Percentiles rank a stretch among this genome's conserved stretches.
phyloP scores from a whole-genome alignment of 1,140 invertebrate species.

The Lordiphosa collinella region DNA sequence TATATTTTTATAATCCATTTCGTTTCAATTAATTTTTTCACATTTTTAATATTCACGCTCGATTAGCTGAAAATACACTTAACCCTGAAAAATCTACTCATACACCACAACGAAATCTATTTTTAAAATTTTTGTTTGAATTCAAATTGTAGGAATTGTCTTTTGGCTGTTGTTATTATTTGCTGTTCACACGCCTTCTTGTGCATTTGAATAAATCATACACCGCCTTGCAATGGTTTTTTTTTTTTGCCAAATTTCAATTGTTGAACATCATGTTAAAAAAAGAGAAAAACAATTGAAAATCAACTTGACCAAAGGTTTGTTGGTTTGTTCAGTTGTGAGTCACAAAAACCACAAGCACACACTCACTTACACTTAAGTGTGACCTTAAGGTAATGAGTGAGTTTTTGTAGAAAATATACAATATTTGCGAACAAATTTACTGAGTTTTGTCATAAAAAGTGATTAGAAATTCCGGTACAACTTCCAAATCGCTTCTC shows the following conservation, averaged over 20 bases:
- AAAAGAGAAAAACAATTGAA: too few relatives aligned
- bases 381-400: slow-evolving; percentile 13
- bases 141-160: slow-evolving; percentile 14
- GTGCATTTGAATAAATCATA: slow-evolving; percentile 17
- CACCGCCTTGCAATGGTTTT: slow-evolving; percentile 15
- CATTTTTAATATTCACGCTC: slow-evolving; percentile 23
- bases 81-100: slow-evolving; percentile 44
- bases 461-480: background rate
- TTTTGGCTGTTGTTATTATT: background rate
- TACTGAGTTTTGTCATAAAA: background rate
- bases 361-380: background rate
- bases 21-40: slow-evolving; percentile 2
- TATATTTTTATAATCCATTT: slow-evolving; percentile 1
- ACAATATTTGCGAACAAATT: background rate
- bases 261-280: background rate
- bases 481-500: too few relatives aligned
- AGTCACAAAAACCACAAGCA: background rate
- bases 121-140: slow-evolving; percentile 34
- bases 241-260: slow-evolving; percentile 8
- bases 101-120: slow-evolving; percentile 30
- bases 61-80: slow-evolving; percentile 40
- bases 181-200: background rate
- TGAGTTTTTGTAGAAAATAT: background rate
- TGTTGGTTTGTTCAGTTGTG: too few relatives aligned
- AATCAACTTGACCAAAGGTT: too few relatives aligned